Percentiles rank a stretch among this genome's conserved stretches.
Conservation (phyloP, 2,113 vertebrate genomes). For the Cacatua alba region DNA sequence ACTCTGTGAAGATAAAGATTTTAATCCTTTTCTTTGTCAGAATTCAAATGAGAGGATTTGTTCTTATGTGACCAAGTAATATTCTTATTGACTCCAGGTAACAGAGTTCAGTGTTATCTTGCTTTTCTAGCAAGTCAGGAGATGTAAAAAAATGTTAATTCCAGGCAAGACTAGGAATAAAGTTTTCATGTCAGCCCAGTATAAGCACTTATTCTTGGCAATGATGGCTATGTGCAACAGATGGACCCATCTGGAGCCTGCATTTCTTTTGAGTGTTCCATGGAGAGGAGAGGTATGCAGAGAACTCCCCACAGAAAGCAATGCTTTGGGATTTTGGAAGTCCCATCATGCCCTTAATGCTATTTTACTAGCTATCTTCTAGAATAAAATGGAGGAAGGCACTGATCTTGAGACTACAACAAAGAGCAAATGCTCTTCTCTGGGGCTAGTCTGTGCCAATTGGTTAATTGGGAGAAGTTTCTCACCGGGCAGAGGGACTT, state of each 20-base stretch:
- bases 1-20: not conserved
- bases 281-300: fast-evolving
- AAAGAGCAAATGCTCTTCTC: not conserved
- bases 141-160: not conserved
- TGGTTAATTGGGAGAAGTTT: not conserved
- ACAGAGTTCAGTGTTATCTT: not conserved
- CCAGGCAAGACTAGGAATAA: not conserved
- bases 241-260: not conserved
- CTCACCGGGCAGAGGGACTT: not conserved
- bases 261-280: not conserved
- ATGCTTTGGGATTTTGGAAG: not conserved
- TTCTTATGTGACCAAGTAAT: not conserved
- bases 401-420: not conserved
- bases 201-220: not conserved
- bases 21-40: not conserved
- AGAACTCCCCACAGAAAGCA: not conserved
- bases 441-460: not conserved
- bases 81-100: not conserved
- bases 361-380: not conserved
- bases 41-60: constrained; percentile 42
- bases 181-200: not conserved
- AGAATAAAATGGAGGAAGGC: not conserved
- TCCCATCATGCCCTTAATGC: too few relatives aligned
- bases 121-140: not conserved
- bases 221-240: not conserved